Evolutionary conservation across 2,888 invertebrate species (phyloP).

Genomic region (Callyntrura sp.): DNA sequence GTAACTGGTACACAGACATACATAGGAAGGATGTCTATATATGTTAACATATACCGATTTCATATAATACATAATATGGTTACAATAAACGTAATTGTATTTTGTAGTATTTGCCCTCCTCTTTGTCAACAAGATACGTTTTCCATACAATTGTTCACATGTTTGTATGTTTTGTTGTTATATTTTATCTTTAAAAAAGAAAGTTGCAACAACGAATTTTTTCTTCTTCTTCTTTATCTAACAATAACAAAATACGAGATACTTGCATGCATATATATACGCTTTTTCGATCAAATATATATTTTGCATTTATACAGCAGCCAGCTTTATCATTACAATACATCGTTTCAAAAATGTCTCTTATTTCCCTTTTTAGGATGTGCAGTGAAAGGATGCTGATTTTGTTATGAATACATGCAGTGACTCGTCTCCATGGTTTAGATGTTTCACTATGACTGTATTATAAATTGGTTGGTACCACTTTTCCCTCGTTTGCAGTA

Average conservation of each 20-base stretch:
- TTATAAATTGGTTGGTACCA: conserved; percentile 9
- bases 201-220: conserved; percentile 6
- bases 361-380: conserved; percentile 62
- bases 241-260: conserved; percentile 51
- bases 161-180: conserved; percentile 45
- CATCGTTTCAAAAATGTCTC: not conserved
- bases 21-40: conserved; percentile 7
- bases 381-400: conserved; percentile 54
- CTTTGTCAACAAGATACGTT: conserved; percentile 19
- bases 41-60: not conserved
- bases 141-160: conserved; percentile 16
- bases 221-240: not conserved
- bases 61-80: no score
- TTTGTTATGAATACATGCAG: conserved; percentile 37
- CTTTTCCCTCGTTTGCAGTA: conserved; percentile 42
- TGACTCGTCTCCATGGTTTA: not conserved
- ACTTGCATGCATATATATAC: not conserved
- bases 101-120: not conserved
- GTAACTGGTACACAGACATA: no score
- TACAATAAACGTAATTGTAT: not conserved
- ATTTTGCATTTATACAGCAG: not conserved
- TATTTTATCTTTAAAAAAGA: conserved; percentile 23
- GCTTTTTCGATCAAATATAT: not conserved
- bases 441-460: not conserved
- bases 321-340: conserved; percentile 35